Evolutionary conservation across 2,797 vertebrate species (phyloP), one percentile per base, ranked within the genome.

Genomic region (Lacerta viridis): DNA sequence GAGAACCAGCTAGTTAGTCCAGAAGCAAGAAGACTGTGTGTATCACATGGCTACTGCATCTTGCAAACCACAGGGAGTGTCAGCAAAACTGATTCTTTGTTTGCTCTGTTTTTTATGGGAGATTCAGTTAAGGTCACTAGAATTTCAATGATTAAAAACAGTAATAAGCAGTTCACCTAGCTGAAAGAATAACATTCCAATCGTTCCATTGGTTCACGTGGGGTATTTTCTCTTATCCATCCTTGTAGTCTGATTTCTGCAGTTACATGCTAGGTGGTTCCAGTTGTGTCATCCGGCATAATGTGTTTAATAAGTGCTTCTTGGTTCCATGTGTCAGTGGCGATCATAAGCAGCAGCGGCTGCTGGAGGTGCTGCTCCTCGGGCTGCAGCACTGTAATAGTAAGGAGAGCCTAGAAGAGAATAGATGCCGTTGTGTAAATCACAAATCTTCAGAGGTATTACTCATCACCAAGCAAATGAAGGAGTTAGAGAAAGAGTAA

Each of bases 311-410:
- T 92, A 93, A 77, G 95, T 91, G 94, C 96, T 84, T 90, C 82
- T 3, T 36, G 68, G 91, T 91, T 91, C 92, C 25, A 61, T 20
- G 92, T 93, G 97, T 99, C 98, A 99, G 97, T 99, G 99, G 74
- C 98, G 98, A 93, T 99, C 98, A 0, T 99, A 99, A 94, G 98
- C 98, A 6, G 99, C 97, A 5, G 99, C 97, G 0, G 98, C 96
- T 1, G 98, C 97, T 4, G 98, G 98, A 0, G 98, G 98, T 0
- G 98, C 98, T 0, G 98, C 96, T 90, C 99, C 98, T 7, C 99
- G 96, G 61, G 99, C 98, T 27, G 99, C 98, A 0, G 98, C 97
- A 0, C 99, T 98, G 96, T 99, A 99, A 96, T 99, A 99, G 95
- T 99, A 99, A 0, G 99, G 98, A 92, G 99, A 99, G 77, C 98